These are phyloP conservation scores for Tricholauxania praeusta DNA, from an alignment of 2,888 invertebrate species.

Conservation along the genomic window DNA sequence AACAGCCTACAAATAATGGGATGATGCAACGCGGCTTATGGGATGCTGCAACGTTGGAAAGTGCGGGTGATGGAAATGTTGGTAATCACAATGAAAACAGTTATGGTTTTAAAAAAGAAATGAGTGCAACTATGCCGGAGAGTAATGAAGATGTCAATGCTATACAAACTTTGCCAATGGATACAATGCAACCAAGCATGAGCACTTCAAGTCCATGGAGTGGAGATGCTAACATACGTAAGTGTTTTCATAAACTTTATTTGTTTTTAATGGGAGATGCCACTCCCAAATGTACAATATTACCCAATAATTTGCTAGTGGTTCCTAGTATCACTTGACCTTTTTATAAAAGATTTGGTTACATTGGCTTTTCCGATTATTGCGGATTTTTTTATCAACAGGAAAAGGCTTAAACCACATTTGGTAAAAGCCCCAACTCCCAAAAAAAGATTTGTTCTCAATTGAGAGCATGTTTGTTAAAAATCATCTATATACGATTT, in stretches of 20 bases:
- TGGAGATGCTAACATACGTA: slow-evolving; percentile 50
- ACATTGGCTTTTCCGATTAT: too few species aligned
- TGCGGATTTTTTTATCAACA: too few species aligned
- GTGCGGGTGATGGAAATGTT: background rate
- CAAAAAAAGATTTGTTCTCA: too few species aligned
- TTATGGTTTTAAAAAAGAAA: background rate
- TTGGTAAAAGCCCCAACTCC: too few species aligned
- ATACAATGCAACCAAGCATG: background rate
- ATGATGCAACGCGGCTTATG: background rate
- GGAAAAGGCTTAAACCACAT: too few species aligned
- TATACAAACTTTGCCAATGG: background rate
- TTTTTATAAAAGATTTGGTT: too few species aligned
- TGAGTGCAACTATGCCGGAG: background rate
- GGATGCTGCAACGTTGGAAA: background rate
- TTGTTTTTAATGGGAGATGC: too few species aligned
- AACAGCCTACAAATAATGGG: slow-evolving; percentile 30
- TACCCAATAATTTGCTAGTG: too few species aligned
- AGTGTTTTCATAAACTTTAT: slow-evolving; percentile 3
- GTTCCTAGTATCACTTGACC: too few species aligned
- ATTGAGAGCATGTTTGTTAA: too few species aligned
- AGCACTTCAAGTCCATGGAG: slow-evolving; percentile 52
- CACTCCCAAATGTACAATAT: too few species aligned
- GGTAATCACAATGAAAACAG: background rate
- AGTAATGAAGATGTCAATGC: background rate
- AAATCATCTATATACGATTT: too few species aligned